A percentile compares a stretch with the other conserved stretches of the same genome.
These are phyloP conservation scores for Coluber constrictor DNA, from an alignment of 2,797 vertebrate species.

Conservation along the genomic window DNA sequence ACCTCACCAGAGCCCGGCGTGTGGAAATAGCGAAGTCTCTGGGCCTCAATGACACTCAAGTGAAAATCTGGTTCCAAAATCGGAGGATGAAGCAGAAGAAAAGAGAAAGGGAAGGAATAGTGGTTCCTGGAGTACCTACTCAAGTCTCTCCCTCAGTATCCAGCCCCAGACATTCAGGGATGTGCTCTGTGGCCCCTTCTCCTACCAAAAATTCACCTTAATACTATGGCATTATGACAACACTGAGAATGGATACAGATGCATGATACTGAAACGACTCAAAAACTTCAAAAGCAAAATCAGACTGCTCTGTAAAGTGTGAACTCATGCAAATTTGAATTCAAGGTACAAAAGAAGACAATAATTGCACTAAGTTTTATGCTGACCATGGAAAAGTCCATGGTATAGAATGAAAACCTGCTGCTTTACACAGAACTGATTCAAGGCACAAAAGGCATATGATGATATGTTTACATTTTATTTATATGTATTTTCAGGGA, in stretches of 20 bases:
- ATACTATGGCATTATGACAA: not conserved
- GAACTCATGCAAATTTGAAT: not conserved
- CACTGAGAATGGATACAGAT: not conserved
- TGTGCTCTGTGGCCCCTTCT: slow-evolving; percentile 46
- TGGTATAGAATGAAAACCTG: not conserved
- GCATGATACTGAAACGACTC: not conserved
- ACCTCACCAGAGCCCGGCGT: slow-evolving; percentile 75
- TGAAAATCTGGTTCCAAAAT: slow-evolving; percentile 75
- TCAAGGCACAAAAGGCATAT: not conserved
- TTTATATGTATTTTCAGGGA: slow-evolving; percentile 52
- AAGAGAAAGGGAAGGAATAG: slow-evolving; percentile 66
- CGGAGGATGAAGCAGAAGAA: slow-evolving; percentile 76
- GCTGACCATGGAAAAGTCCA: not conserved
- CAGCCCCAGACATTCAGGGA: slow-evolving; percentile 38
- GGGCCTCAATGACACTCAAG: slow-evolving; percentile 78
- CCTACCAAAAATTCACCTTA: slow-evolving; percentile 46
- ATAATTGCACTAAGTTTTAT: not conserved
- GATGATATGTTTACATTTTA: slow-evolving; percentile 33
- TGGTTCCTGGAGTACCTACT: slow-evolving; percentile 33
- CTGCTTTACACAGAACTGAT: not conserved
- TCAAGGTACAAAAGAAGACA: not conserved
- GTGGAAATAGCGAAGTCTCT: slow-evolving; percentile 75
- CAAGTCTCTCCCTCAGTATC: slow-evolving; percentile 7
- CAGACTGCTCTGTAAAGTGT: not conserved
- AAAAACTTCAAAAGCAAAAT: not conserved